phyloP scores from a whole-genome alignment of 2,113 vertebrate species.

The Cathartes aura region DNA sequence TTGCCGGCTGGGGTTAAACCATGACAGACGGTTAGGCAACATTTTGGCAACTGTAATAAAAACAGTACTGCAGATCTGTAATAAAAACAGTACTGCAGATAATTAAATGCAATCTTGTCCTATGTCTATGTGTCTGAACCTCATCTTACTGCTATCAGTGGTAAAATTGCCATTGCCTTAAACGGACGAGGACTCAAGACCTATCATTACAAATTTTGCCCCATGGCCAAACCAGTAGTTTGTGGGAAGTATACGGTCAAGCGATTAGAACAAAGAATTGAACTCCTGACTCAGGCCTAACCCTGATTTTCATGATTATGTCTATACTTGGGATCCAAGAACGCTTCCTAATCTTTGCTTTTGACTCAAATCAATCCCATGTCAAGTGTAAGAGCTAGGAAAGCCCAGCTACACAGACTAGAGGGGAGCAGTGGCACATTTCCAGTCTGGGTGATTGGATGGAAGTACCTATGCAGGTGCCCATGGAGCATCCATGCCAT shows the following conservation, averaged over 20 bases:
- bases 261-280: neutral
- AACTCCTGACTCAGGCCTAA: neutral
- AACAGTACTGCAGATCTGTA: accelerated
- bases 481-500: accelerated
- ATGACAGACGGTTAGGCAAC: neutral
- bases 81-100: neutral
- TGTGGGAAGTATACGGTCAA: neutral
- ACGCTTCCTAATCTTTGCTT: neutral
- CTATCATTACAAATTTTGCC: neutral
- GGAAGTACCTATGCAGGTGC: neutral
- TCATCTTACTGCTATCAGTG: neutral
- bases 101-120: neutral
- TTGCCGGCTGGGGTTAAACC: too few relatives aligned
- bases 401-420: neutral
- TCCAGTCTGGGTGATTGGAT: neutral
- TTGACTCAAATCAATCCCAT: neutral
- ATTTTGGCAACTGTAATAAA: neutral
- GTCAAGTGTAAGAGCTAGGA: neutral
- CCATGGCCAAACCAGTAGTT: neutral
- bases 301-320: neutral
- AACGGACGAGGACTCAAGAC: neutral
- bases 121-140: neutral
- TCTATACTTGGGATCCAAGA: neutral
- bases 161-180: neutral
- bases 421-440: neutral